Base-by-base conservation (phyloP, 2,797 vertebrate species). In the Alfaro cultratus region DNA sequence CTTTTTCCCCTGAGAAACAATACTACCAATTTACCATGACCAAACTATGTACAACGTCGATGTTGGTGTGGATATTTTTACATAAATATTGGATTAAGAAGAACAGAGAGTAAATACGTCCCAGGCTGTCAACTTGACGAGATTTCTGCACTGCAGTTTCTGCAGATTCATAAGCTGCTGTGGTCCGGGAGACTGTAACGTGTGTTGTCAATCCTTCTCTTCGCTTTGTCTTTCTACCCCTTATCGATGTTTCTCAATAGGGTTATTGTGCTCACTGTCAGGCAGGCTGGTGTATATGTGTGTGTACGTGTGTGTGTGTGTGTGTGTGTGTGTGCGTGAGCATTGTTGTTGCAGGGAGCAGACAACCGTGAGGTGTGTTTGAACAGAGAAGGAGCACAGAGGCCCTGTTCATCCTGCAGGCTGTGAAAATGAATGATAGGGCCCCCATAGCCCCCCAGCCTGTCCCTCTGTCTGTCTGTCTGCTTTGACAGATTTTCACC, bases 361-460 rank as follows among this genome's bases (percentile, higher is more conserved):
- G 94, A 92, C 92, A 94, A 89, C 91, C 93, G 84, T 95, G 94
- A 92, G 93, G 92, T 94, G 91, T 95, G 94, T 95, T 95, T 95
- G 93, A 92, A 95, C 92, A 94, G 94, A 85, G 87, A 93, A 94
- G 92, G 90, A 91, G 87, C 84, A 92, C 87, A 92, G 94, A 95
- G 93, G 93, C 93, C 93, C 90, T 18, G 88, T 92, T 93, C 91
- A 92, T 93, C 87, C 89, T 91, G 90, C 55, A 84, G 89, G 91
- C 92, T 90, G 92, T 90, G 87, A 93, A 91, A 89, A 88, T 83
- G 77, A 90, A 90, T 84, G 84, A 91, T 88, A 6, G 84, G 79
- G 57, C 88, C 85, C 87, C 80, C 39, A 62, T 77, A 85, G 68
- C 84, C 36, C 77, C 87, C 53, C 87, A 77, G 29, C 87, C 84